Conservation (phyloP, 2,797 vertebrate genomes). For the Pempheris klunzingeri region DNA sequence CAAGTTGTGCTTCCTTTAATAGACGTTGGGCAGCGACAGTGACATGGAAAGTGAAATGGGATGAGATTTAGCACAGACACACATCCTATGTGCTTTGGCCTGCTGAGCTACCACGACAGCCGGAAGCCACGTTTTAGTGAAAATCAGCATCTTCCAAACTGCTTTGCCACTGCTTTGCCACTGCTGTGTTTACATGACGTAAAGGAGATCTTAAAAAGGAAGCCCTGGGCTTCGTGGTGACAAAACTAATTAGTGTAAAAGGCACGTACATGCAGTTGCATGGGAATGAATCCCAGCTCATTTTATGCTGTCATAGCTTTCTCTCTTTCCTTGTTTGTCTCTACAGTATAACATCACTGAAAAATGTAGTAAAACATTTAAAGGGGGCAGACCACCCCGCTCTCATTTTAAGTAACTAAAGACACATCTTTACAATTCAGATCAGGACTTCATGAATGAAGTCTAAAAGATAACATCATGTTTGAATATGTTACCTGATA, state of each 20-base stretch:
- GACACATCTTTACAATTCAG: slow-evolving; percentile 15
- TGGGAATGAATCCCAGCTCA: slow-evolving; percentile 56
- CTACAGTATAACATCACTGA: slow-evolving; percentile 30
- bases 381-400: slow-evolving; percentile 3
- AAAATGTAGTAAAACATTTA: slow-evolving; percentile 46
- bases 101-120: slow-evolving; percentile 32
- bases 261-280: slow-evolving; percentile 46
- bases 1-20: slow-evolving; percentile 2
- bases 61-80: slow-evolving; percentile 24
- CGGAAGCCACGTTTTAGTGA: slow-evolving; percentile 50
- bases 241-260: slow-evolving; percentile 75
- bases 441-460: neutral
- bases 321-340: slow-evolving; percentile 25
- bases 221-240: slow-evolving; percentile 63
- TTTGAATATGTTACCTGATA: neutral
- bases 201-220: slow-evolving; percentile 65
- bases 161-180: no score
- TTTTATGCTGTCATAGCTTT: slow-evolving; percentile 46
- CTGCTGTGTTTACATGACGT: slow-evolving; percentile 47
- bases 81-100: slow-evolving; percentile 22
- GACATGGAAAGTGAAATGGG: slow-evolving; percentile 25
- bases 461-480: neutral
- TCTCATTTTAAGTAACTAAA: slow-evolving; percentile 30
- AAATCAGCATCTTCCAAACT: slow-evolving; percentile 60
- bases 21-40: slow-evolving; percentile 5